phyloP scores from a whole-genome alignment of 2,888 invertebrate species.

The Bhutanitis thaidina region DNA sequence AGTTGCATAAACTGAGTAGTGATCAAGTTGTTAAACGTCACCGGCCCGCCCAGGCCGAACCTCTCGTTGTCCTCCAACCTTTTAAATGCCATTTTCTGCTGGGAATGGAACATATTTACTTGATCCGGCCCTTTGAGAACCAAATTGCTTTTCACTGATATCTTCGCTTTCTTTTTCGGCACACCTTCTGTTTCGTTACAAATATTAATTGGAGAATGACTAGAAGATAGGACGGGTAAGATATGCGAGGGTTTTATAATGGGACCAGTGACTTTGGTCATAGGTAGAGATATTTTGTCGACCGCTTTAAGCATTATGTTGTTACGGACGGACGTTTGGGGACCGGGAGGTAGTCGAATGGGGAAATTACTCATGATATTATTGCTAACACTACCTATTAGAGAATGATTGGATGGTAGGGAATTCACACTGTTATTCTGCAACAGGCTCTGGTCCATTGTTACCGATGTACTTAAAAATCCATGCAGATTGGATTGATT shows the following conservation, averaged over 20 bases:
- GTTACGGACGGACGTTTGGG: conserved; percentile 53
- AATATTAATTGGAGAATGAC: conserved; percentile 61
- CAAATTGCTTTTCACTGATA: conserved; percentile 74
- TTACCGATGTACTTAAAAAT: conserved; percentile 53
- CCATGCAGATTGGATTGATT: conserved; percentile 53
- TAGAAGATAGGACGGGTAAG: conserved; percentile 61
- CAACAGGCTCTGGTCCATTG: conserved; percentile 54
- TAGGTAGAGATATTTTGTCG: conserved; percentile 59
- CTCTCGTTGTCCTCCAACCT: conserved; percentile 65
- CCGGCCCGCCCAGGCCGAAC: conserved; percentile 59
- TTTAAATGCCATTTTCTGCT: conserved; percentile 72
- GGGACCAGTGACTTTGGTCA: conserved; percentile 60
- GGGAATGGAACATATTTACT: conserved; percentile 72
- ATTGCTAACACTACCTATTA: conserved; percentile 48
- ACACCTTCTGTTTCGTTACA: conserved; percentile 50
- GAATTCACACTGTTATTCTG: conserved; percentile 53
- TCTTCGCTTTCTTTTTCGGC: conserved; percentile 72
- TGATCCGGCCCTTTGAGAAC: conserved; percentile 74
- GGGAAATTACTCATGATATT: conserved; percentile 71
- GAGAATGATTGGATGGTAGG: conserved; percentile 49
- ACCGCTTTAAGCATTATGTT: conserved; percentile 62
- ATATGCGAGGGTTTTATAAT: conserved; percentile 70
- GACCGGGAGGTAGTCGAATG: conserved; percentile 54
- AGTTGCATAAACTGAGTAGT: conserved; percentile 72
- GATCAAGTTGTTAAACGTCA: conserved; percentile 70